Conservation (phyloP, 2,113 vertebrate genomes). For the Brachirus orientalis region DNA sequence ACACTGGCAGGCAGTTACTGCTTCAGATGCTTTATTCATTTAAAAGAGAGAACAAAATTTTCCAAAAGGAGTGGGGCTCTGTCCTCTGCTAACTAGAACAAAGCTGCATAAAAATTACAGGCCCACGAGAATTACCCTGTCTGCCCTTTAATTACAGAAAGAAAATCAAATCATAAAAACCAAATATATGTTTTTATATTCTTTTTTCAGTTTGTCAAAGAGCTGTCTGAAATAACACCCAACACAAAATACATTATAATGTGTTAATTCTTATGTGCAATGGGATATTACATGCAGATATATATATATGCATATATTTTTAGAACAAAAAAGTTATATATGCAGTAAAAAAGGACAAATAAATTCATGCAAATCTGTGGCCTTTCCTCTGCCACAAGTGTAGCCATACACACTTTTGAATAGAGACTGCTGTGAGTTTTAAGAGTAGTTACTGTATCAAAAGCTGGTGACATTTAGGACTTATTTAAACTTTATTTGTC, state of each 20-base stretch:
- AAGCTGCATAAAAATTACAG: conserved; percentile 14
- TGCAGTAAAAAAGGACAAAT: too few species aligned
- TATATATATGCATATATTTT: too few species aligned
- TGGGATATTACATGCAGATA: too few species aligned
- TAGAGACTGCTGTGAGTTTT: neutral
- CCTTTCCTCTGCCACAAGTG: too few species aligned
- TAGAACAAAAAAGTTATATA: too few species aligned
- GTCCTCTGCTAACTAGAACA: conserved; percentile 4
- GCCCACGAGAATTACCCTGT: conserved; percentile 1
- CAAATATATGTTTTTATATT: too few species aligned
- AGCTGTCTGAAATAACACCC: too few species aligned
- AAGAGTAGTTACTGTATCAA: too few species aligned
- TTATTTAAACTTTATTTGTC: neutral
- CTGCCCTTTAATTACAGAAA: neutral
- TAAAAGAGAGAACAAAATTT: conserved; percentile 11
- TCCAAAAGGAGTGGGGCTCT: neutral
- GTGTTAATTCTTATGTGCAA: too few species aligned
- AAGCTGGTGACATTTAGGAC: neutral
- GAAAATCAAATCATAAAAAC: neutral
- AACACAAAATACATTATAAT: neutral
- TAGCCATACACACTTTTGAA: neutral
- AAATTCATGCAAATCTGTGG: neutral
- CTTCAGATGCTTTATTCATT: conserved; percentile 19
- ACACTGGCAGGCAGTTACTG: neutral
- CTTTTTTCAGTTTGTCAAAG: too few species aligned